These are phyloP conservation scores for Manduca sexta DNA, from an alignment of 1,140 invertebrate genomes.

Conservation along the genomic window DNA sequence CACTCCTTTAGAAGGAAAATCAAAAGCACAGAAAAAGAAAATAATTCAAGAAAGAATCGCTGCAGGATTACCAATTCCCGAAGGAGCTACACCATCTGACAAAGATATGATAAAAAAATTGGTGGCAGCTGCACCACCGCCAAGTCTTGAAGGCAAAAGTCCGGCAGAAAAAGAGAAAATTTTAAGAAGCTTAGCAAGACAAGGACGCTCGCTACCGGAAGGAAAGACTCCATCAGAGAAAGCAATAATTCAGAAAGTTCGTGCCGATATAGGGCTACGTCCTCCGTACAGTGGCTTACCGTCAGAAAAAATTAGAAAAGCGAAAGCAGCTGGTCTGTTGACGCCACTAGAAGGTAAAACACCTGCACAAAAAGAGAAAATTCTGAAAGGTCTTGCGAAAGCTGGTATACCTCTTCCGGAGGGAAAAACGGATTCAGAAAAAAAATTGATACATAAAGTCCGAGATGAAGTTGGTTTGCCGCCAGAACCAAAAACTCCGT, in stretches of 20 bases:
- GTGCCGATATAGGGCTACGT: conserved; percentile 7
- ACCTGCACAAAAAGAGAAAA: conserved; percentile 26
- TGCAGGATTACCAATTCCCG: conserved; percentile 29
- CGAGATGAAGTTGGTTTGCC: conserved; percentile 19
- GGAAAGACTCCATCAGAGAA: conserved; percentile 29
- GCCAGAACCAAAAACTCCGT: conserved; percentile 12
- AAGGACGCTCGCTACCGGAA: conserved; percentile 31
- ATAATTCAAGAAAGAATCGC: conserved; percentile 25
- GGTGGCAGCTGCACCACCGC: conserved; percentile 15
- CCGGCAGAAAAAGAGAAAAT: conserved; percentile 33
- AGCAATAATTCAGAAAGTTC: conserved; percentile 6
- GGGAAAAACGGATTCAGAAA: conserved; percentile 24
- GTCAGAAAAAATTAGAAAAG: conserved; percentile 24
- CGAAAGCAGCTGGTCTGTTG: conserved; percentile 12
- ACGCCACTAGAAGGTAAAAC: conserved; percentile 26
- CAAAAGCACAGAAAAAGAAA: conserved; percentile 30
- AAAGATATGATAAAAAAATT: conserved; percentile 23
- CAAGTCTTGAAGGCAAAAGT: conserved; percentile 25
- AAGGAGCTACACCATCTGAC: conserved; percentile 22
- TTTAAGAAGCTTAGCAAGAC: conserved; percentile 18
- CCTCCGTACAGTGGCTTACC: conserved; percentile 1
- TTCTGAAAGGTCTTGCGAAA: conserved; percentile 17
- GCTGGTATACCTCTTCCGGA: conserved; percentile 24
- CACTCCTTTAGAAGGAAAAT: conserved; percentile 34
- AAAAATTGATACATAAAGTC: conserved; percentile 17